A percentile compares a stretch with the other conserved stretches of the same genome.
phyloP scores from a whole-genome alignment of 1,140 invertebrate species.

The Drosophila dunni region DNA sequence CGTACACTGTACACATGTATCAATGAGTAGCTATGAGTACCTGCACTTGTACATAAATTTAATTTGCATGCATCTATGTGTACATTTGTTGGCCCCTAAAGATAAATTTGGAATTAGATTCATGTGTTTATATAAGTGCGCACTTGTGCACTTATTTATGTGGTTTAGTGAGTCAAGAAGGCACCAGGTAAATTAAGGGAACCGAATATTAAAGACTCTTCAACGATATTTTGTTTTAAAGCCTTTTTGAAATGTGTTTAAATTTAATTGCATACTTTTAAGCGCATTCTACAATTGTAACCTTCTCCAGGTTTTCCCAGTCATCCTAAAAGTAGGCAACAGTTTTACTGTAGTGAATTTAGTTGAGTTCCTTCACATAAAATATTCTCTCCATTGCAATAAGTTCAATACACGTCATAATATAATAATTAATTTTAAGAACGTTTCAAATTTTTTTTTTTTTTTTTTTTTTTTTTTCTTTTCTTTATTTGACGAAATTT shows the following conservation, averaged over 20 bases:
- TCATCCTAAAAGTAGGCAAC: background rate
- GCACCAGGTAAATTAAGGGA: background rate
- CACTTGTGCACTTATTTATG: conserved; percentile 1
- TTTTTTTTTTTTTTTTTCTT: too few relatives aligned
- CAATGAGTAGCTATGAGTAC: conserved; percentile 21
- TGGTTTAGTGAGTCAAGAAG: background rate
- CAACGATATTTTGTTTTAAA: background rate
- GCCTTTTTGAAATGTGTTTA: too few relatives aligned
- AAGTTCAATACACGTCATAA: too few relatives aligned
- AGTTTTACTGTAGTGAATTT: too few relatives aligned
- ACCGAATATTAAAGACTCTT: background rate
- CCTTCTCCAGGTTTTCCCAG: background rate
- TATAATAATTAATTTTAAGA: too few relatives aligned
- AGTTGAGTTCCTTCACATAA: too few relatives aligned
- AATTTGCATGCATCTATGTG: conserved; percentile 37
- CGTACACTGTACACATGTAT: conserved; percentile 18
- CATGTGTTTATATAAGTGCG: conserved; percentile 1
- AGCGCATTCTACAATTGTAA: background rate
- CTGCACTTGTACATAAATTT: conserved; percentile 50
- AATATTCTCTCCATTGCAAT: too few relatives aligned
- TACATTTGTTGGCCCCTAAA: conserved; percentile 36
- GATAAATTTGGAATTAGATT: conserved; percentile 42
- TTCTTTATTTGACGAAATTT: too few relatives aligned
- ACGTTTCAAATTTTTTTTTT: too few relatives aligned
- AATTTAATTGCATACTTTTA: too few relatives aligned